Evolutionary conservation across 2,888 invertebrate species (phyloP).

Genomic region (Euplagia quadripunctaria): DNA sequence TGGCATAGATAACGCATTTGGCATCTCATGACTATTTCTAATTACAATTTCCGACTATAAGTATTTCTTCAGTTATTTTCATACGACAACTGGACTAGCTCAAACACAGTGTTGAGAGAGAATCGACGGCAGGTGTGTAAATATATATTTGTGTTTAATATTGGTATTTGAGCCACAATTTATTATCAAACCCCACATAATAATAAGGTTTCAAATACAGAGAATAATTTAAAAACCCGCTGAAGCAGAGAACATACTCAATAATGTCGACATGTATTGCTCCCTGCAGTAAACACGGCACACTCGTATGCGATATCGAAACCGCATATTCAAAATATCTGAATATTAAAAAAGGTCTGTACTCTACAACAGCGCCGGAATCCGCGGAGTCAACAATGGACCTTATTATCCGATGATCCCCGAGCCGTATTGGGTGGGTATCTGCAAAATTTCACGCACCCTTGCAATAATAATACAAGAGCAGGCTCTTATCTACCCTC

Average conservation of each 20-base stretch:
- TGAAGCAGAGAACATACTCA: not conserved
- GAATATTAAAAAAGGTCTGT: constrained; percentile 62
- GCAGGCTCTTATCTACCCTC: constrained; percentile 80
- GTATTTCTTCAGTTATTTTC: constrained; percentile 19
- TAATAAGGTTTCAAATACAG: not conserved
- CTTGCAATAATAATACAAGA: constrained; percentile 79
- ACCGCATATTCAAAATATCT: constrained; percentile 47
- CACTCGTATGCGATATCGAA: constrained; percentile 18
- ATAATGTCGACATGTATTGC: constrained; percentile 17
- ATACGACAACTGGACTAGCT: not conserved
- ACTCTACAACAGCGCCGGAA: constrained; percentile 50
- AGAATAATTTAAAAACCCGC: not conserved
- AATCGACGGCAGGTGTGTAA: constrained; percentile 5
- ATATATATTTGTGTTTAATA: not conserved
- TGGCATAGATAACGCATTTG: constrained; percentile 15
- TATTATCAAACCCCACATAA: not conserved
- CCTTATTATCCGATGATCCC: constrained; percentile 75
- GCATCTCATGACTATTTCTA: constrained; percentile 18
- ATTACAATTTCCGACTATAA: constrained; percentile 18
- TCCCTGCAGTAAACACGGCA: constrained; percentile 22
- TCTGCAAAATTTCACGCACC: constrained; percentile 85
- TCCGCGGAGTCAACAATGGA: constrained; percentile 50
- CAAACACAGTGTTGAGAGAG: not conserved
- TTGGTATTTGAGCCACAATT: not conserved
- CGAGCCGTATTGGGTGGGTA: constrained; percentile 72